Conservation (phyloP, 2,888 invertebrate genomes). For the Conops quadrifasciatus region DNA sequence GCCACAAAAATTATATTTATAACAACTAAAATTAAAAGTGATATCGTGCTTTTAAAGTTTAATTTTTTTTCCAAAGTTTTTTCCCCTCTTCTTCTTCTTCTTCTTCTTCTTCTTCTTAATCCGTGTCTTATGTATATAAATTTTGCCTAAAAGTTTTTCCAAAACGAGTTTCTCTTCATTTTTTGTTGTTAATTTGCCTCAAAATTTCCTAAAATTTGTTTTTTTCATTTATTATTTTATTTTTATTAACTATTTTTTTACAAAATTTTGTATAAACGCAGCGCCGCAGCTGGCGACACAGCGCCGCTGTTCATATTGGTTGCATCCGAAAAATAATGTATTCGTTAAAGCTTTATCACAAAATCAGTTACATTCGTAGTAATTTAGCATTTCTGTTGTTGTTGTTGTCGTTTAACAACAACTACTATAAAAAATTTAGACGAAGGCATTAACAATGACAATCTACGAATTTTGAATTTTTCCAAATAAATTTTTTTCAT, state of each 20-base stretch:
- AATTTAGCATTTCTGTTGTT: slow-evolving; percentile 51
- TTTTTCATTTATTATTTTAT: slow-evolving; percentile 44
- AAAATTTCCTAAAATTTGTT: slow-evolving; percentile 59
- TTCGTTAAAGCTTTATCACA: slow-evolving; percentile 59
- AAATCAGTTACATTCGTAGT: slow-evolving; percentile 66
- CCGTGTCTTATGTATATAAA: slow-evolving; percentile 53
- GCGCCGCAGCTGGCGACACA: slow-evolving; percentile 25
- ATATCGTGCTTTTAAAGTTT: slow-evolving; percentile 17
- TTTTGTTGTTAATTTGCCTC: slow-evolving; percentile 63
- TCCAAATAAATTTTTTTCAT: slow-evolving; percentile 46
- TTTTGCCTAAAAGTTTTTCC: slow-evolving; percentile 57
- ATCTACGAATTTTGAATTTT: slow-evolving; percentile 58
- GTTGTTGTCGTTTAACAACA: slow-evolving; percentile 38
- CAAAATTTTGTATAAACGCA: slow-evolving; percentile 55
- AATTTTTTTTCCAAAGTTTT: background rate
- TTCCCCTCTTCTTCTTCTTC: slow-evolving; percentile 40
- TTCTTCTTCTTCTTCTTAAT: slow-evolving; percentile 43
- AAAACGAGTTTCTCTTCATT: slow-evolving; percentile 45
- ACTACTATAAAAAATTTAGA: slow-evolving; percentile 52
- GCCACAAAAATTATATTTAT: slow-evolving; percentile 45
- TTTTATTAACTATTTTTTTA: slow-evolving; percentile 56
- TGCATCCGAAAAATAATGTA: slow-evolving; percentile 58
- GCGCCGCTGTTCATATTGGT: slow-evolving; percentile 50
- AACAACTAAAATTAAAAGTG: slow-evolving; percentile 37
- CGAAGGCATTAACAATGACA: slow-evolving; percentile 64